Evolutionary conservation across 2,113 vertebrate species (phyloP), one percentile per base, ranked within the genome.

Genomic region (Protobothrops mucrosquamatus): DNA sequence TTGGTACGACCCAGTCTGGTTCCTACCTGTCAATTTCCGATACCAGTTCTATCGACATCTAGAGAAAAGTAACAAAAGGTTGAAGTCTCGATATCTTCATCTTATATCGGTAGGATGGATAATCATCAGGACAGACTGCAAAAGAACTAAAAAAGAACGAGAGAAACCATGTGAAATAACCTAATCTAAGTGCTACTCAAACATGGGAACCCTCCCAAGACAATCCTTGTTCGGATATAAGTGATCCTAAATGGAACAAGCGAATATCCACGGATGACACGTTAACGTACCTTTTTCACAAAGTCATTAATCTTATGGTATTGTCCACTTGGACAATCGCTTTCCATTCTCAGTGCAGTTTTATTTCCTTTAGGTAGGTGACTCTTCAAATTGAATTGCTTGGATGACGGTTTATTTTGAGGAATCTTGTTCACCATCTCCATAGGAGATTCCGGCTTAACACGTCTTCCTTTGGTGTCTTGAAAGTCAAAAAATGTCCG

Each of bases 261-360:
- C 3, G 8, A 54, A 91, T 26, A 34, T 10, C 74, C 92, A 88
- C 1, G 6, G 61, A 54, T n/a, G 14, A 11, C 74, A 12, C 4
- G 29, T 39, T 52, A 85, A 85, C 94, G 97, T 97, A 99, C 98
- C 98, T 98, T 97, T 91, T 95, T 95, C 94, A 95, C 97, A 92
- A 98, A 93, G 74, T 97, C 97, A 23, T 93, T 97, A 95, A 98
- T 95, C 95, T 97, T 98, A 91, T 92, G 97, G 59, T 95, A 97
- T 26, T 96, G 97, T 92, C 95, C 95, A n/a, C 94, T 95, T 90
- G 92, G 88, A 94, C 98, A 99, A 34, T 8, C 94, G 95, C 26
- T 96, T 89, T 92, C 93, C 29, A 86, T 90, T 74, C 94, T 96
- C 87, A 93, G 34, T 85, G 93, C 89, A 74, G 85, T 3, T 85